These are phyloP conservation scores for Cichlasoma orientale DNA, from an alignment of 2,797 vertebrate species.

Conservation along the genomic window DNA sequence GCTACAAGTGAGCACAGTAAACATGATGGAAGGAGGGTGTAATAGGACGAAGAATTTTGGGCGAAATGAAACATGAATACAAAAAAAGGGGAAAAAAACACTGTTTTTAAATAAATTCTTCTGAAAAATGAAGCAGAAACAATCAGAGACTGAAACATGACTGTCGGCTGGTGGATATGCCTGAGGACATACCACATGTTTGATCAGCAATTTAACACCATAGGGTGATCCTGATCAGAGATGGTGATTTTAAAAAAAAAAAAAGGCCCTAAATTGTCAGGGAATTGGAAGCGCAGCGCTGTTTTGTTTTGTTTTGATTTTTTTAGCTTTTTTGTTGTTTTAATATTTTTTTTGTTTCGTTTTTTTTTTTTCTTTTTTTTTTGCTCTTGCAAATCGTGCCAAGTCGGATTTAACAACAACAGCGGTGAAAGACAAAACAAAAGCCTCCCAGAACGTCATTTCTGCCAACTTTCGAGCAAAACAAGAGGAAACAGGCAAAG, in stretches of 20 bases:
- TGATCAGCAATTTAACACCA: constrained; percentile 7
- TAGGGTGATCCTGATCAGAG: not conserved
- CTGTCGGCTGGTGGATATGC: not conserved
- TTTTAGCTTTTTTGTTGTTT: too few species aligned
- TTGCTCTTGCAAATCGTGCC: constrained; percentile 24
- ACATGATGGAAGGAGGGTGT: constrained; percentile 4
- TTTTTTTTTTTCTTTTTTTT: too few species aligned
- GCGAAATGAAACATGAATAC: not conserved
- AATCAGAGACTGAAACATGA: not conserved
- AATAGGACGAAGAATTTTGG: not conserved
- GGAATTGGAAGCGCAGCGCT: not conserved
- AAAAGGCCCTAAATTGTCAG: not conserved
- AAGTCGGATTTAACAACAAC: constrained; percentile 25
- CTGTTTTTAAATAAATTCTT: constrained; percentile 7
- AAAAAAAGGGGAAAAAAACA: not conserved
- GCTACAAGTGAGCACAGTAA: constrained; percentile 40
- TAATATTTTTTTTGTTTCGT: not conserved
- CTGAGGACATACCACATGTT: constrained; percentile 21
- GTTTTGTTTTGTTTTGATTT: not conserved
- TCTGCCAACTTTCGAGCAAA: constrained; percentile 42
- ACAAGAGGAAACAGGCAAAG: constrained; percentile 54
- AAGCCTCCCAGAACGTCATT: constrained; percentile 13
- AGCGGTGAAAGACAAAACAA: constrained; percentile 32
- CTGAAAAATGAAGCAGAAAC: constrained; percentile 9
- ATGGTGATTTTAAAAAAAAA: not conserved